Evolutionary conservation across 2,113 vertebrate species (phyloP), one percentile per base, ranked within the genome.

Genomic region (Ceuthmochares aereus): DNA sequence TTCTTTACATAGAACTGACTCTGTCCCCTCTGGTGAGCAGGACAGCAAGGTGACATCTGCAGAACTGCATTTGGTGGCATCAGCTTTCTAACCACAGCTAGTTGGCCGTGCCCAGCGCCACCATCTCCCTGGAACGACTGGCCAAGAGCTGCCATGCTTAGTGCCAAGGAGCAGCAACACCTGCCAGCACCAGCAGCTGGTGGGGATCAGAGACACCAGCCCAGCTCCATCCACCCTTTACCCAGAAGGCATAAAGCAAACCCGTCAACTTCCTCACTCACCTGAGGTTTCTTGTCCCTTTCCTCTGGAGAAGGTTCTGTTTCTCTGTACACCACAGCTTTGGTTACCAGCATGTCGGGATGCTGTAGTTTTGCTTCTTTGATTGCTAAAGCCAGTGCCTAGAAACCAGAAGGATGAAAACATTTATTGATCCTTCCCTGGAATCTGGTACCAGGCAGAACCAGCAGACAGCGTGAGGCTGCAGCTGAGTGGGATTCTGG

Each of bases 321-420:
- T 99, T 99, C 99, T 98, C 99, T 99, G 97, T 99, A 99, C 73
- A 99, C 99, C 95, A 99, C 99, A 78, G 99, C 99, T 98, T 99
- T 99, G 96, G 99, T 99, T 97, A 99, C 99, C 98, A 99, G 98
- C 99, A 99, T 99, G 98, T 99, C 99, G 0, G 99, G 99, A 82
- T 99, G 99, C 98, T 99, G 99, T 83, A 99, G 99, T 95, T 99
- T 99, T 97, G 99, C 99, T 93, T 99, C 99, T 95, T 99, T 99
- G 97, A 99, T 99, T 86, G 99, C 99, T 98, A 99, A 98, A 93
- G 99, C 99, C 52, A 99, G 98, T 58, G 99, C 99, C 99, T 99
- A 84, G 87, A 82, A 63, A 73, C 54, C 76, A 92, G 75, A 97
- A 87, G 1, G 55, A 64, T 49, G 51, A 73, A 58, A 91, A 40